phyloP scores from a whole-genome alignment of 2,888 invertebrate genomes.

The Amphipyra berbera region DNA sequence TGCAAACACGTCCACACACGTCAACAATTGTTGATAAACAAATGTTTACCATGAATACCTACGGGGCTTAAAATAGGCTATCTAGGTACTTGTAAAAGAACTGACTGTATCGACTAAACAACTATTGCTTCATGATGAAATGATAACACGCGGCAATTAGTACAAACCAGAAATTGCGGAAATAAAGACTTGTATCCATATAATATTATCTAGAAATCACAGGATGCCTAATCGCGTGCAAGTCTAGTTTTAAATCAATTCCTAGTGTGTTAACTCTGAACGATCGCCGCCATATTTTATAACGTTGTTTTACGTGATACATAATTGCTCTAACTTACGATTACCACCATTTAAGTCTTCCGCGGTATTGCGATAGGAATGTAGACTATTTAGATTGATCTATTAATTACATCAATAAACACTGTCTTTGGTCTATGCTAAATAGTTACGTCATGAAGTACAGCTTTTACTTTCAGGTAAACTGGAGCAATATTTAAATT shows the following conservation, averaged over 20 bases:
- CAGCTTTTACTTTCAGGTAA: conserved; percentile 40
- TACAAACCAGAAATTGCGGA: not conserved
- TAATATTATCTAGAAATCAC: not conserved
- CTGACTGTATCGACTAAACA: no score
- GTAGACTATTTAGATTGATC: conserved; percentile 37
- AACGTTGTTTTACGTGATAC: conserved; percentile 30
- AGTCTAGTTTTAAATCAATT: conserved; percentile 15
- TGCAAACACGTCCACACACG: no score
- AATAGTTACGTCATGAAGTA: conserved; percentile 29
- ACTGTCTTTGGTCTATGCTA: conserved; percentile 31
- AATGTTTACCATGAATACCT: no score
- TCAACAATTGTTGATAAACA: no score
- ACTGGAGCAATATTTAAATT: conserved; percentile 27
- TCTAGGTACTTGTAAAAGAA: no score
- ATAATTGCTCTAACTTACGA: conserved; percentile 20
- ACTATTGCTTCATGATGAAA: no score
- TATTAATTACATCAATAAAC: conserved; percentile 30
- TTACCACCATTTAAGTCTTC: conserved; percentile 35
- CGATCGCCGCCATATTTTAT: conserved; percentile 26
- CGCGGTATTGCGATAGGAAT: conserved; percentile 47
- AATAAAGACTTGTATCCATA: not conserved
- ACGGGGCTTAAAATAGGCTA: no score
- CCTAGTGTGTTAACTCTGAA: conserved; percentile 18
- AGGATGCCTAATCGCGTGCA: not conserved
- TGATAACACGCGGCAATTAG: not conserved